Base-by-base conservation (phyloP, 2,113 vertebrate genomes). In the Lophochroa leadbeateri region DNA sequence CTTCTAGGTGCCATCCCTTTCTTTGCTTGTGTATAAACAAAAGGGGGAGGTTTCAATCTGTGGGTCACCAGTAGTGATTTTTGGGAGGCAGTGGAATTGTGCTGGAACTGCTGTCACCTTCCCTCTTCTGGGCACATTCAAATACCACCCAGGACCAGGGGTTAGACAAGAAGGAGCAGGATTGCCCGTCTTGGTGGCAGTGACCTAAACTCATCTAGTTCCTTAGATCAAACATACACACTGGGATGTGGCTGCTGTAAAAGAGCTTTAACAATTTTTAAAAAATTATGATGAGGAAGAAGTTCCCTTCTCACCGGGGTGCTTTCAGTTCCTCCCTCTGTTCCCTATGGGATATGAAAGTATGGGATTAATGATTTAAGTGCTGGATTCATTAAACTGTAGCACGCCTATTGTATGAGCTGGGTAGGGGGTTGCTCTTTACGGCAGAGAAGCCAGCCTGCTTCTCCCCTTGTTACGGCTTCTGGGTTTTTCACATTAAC, bases 141-240 rank as follows among this genome's bases (percentile, higher is more conserved):
- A 4, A 7, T 25, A 25, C 7, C 17, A 43, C 17, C 13, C 13
- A 55, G 37, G 33, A 60, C 17, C 1, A 0, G 23, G 31, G 2
- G 1, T 39, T 39, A 28, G 27, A 9, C n/a, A 19, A 67, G 18
- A 15, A 67, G 24, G 23, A 75, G 27, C 0, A 2, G n/a, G 57
- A 28, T 28, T 31, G 8, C 25, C 31, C 21, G 8, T 71, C 28
- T 39, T 9, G 0, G 17, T 1, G 1, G 15, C 46, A 29, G 11
- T 14, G 39, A 60, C 23, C 6, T 47, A 9, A 63, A 64, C 39
- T 64, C 20, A 11, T 29, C 7, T 11, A 10, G 13, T 37, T 52
- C 17, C 4, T 68, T 19, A 35, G 11, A 13, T 57, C 46, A 50
- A 31, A 29, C 10, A 7, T 14, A 10, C 0, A 5, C 20, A 24